Conservation (phyloP, 1,140 invertebrate genomes). For the Microvelia longipes region DNA sequence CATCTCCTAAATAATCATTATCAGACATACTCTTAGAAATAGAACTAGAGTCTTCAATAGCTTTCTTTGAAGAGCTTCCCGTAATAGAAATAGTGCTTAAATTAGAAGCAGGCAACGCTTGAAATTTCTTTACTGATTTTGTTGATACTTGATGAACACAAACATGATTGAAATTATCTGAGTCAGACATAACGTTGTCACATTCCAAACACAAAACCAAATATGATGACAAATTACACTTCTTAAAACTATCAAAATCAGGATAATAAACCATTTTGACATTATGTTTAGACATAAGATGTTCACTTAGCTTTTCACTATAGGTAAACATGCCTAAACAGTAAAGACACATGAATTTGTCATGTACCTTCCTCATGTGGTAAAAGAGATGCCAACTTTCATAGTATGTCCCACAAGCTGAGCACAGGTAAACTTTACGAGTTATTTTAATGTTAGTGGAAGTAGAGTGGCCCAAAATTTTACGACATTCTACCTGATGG, state of each 20-base stretch:
- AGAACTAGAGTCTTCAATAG: constrained; percentile 1
- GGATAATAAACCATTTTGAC: constrained; percentile 46
- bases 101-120: too few species aligned
- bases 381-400: constrained; percentile 68
- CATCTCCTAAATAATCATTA: constrained; percentile 14
- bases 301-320: constrained; percentile 55
- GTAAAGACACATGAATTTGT: constrained; percentile 57
- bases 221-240: constrained; percentile 44
- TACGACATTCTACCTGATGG: constrained; percentile 40
- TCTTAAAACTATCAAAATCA: constrained; percentile 44
- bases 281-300: constrained; percentile 56
- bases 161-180: constrained; percentile 54
- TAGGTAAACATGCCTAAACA: constrained; percentile 61
- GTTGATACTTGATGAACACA: constrained; percentile 36
- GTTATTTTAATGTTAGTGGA: constrained; percentile 44
- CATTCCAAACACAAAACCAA: constrained; percentile 62
- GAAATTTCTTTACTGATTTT: too few species aligned
- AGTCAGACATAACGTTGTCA: constrained; percentile 52
- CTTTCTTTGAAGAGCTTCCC: too few species aligned
- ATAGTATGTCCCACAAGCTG: constrained; percentile 60
- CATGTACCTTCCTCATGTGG: constrained; percentile 62
- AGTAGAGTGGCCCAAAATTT: constrained; percentile 22
- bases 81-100: too few species aligned
- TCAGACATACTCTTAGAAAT: constrained; percentile 12
- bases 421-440: constrained; percentile 57